Conservation (phyloP, 2,797 vertebrate species). For the Myotis vivesi region DNA sequence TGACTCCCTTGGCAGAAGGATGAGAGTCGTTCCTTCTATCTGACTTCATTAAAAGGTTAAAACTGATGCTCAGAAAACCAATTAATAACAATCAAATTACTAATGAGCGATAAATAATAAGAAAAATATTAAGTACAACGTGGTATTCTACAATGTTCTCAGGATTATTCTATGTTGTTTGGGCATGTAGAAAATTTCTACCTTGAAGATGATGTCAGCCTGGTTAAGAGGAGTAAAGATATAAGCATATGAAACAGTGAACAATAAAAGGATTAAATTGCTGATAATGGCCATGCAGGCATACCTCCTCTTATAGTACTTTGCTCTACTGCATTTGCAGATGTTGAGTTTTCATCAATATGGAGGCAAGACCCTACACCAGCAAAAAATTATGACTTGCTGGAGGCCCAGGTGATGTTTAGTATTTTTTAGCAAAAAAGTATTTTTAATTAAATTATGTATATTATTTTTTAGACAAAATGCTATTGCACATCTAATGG, state of each 20-base stretch:
- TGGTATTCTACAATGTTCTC: not conserved
- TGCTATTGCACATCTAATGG: not conserved
- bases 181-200: not conserved
- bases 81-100: not conserved
- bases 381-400: not conserved
- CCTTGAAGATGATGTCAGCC: not conserved
- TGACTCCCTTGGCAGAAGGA: not conserved
- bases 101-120: not conserved
- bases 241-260: not conserved
- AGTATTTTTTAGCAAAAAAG: not conserved
- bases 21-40: not conserved
- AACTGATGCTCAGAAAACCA: not conserved
- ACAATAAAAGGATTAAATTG: conserved; percentile 10
- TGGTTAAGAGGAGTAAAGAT: not conserved
- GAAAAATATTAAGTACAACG: not conserved
- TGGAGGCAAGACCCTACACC: not conserved
- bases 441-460: not conserved
- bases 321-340: not conserved
- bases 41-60: not conserved
- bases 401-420: not conserved
- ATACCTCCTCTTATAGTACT: not conserved
- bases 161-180: not conserved
- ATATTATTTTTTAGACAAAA: not conserved
- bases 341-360: not conserved
- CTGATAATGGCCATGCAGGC: not conserved